Base-by-base conservation (phyloP, 23 tunicate species). In the Halocynthia roretzi region DNA sequence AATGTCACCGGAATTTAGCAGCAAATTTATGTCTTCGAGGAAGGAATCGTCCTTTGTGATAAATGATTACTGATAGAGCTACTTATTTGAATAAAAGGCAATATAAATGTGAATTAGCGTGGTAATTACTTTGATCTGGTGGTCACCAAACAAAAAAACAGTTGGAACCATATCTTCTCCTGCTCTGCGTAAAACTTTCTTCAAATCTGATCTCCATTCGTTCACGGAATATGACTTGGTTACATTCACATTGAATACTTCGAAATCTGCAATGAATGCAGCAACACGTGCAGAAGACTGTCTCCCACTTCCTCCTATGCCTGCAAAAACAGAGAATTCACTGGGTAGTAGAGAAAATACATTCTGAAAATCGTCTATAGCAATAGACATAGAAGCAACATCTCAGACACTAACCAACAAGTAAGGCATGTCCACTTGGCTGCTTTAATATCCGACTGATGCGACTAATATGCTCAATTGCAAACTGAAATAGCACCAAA, bases 271-370 rank as follows among this genome's bases (percentile, higher is more conserved):
- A 88, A 89, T 89, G 52, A 89, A 89, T 7, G 96, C 88, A 14
- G 96, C 96, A 17, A 89, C 75, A 22, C 87, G 64, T 17, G 96
- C 85, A 10, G 96, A 89, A 10, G 96, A 89, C 76, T 89, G 96
- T 62, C 96, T 76, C 7, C 96, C 96, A 75, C 96, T 89, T 23
- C 96, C 96, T 51, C 96, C 96, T 44, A 89, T 89, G 50, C 96
- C 96, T 89, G 58, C 0, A 51, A 52, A 53, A 76, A 10, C 14
- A 21, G n/a, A 60, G 64, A 60, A 15, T 68, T 68, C 48, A 0
- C 2, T 1, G 48, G 14, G 21, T 15, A 12, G 20, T 17, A 18
- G 2, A 19, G 48, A 68, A 22, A 19, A 18, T 15, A 68, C 72
- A 68, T 68, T 2, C 21, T 18, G 14, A 68, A 68, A 18, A 15